Evolutionary conservation across 2,113 vertebrate genomes (phyloP).

Genomic region (Corythornis madagascariensis): DNA sequence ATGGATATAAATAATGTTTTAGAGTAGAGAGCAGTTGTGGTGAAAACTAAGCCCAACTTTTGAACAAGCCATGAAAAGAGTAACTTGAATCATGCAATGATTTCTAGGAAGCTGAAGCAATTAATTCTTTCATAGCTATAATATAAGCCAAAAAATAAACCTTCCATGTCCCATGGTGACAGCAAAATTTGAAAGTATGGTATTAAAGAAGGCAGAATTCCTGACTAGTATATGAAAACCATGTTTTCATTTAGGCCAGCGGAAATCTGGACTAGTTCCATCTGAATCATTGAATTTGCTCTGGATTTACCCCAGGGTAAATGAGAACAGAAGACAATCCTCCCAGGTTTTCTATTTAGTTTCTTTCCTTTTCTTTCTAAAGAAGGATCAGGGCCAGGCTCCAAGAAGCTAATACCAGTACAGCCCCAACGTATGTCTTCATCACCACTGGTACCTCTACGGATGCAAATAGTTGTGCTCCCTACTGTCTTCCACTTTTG

Average conservation of each 20-base stretch:
- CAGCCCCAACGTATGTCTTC: background rate
- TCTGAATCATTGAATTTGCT: slow-evolving; percentile 1
- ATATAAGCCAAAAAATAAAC: slow-evolving; percentile 40
- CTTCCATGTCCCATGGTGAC: slow-evolving; percentile 31
- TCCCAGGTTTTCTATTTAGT: background rate
- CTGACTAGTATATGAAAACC: background rate
- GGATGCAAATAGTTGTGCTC: background rate
- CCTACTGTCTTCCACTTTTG: background rate
- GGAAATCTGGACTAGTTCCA: slow-evolving; percentile 40
- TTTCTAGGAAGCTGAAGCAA: slow-evolving; percentile 51
- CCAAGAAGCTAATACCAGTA: background rate
- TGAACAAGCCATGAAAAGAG: background rate
- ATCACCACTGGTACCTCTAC: background rate
- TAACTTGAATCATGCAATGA: slow-evolving; percentile 17
- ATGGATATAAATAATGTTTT: slow-evolving; percentile 39
- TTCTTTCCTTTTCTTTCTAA: background rate
- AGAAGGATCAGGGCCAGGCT: background rate
- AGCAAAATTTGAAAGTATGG: slow-evolving; percentile 29
- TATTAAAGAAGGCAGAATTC: slow-evolving; percentile 34
- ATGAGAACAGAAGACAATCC: background rate
- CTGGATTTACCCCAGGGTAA: slow-evolving; percentile 19
- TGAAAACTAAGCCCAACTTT: slow-evolving; percentile 36
- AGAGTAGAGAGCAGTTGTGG: background rate
- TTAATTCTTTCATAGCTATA: slow-evolving; percentile 39
- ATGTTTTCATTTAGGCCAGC: slow-evolving; percentile 15